Conservation (phyloP, 2,888 invertebrate species). For the Portevinia maculata region DNA sequence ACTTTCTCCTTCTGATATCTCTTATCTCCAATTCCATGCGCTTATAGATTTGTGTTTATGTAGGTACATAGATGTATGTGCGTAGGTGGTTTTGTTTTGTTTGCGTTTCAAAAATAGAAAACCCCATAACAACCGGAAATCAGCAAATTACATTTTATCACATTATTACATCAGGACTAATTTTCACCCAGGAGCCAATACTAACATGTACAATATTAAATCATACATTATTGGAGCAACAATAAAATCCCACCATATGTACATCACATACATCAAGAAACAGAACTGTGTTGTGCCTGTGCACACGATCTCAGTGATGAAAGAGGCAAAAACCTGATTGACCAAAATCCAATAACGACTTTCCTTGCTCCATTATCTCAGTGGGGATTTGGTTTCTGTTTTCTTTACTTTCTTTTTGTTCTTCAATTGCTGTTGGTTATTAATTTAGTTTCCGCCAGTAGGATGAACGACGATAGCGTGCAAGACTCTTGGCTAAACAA, state of each 20-base stretch:
- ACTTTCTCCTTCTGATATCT: constrained; percentile 15
- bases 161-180: constrained; percentile 68
- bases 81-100: constrained; percentile 38
- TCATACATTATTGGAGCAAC: constrained; percentile 43
- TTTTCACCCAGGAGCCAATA: constrained; percentile 28
- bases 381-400: constrained; percentile 45
- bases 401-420: constrained; percentile 11
- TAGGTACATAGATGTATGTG: neutral
- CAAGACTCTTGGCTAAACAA: neutral
- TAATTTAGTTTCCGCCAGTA: constrained; percentile 67
- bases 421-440: constrained; percentile 24
- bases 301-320: constrained; percentile 10
- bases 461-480: constrained; percentile 12
- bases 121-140: constrained; percentile 69
- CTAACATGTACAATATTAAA: neutral
- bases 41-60: neutral
- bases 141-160: constrained; percentile 70
- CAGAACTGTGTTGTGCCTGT: neutral
- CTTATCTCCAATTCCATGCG: neutral
- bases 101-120: constrained; percentile 64
- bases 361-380: constrained; percentile 53
- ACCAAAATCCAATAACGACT: constrained; percentile 67
- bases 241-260: constrained; percentile 54
- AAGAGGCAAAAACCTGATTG: constrained; percentile 52
- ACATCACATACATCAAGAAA: constrained; percentile 34